Base-by-base conservation (phyloP, 1,140 invertebrate species). In the Seison nebaliae region DNA sequence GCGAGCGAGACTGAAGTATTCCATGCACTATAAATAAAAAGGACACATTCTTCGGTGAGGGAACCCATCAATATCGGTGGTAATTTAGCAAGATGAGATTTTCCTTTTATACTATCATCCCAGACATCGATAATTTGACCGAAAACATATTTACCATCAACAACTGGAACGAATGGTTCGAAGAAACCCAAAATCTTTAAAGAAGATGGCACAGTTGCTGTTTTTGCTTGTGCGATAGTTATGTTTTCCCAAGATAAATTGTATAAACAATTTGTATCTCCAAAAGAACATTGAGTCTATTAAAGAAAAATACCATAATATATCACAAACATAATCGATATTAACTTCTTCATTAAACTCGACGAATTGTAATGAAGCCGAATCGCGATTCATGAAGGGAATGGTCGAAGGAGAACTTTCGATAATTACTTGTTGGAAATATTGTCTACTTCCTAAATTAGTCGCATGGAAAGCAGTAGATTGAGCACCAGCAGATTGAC, bases 401-500 rank as follows among this genome's bases (percentile, higher is more conserved):
- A 39, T 39, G 2, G 37, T 17, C 29, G 33, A 16, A 6, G 37
- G 37, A 6, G 37, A 32, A 6, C 28, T 32, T 49, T 71, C 64
- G 43, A 70, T 47, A 17, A 70, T 68, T 8, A 63, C 67, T 42
- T 80, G 73, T 40, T 71, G 72, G 62, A 91, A 93, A 28, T 84
- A 67, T 47, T 80, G 71, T 44, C 76, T 63, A 47, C 60, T 68
- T 15, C 84, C 63, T 1, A 80, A 77, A 5, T 78, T 84, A 5
- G 94, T 60, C 30, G 91, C 64, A 61, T 91, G 83, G 49, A 91
- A 64, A 9, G 75, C 74, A 1, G 93, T 77, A 22, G 78, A 78
- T 5, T 78, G 78, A 1, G 80, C 81, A 7, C 86, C 84, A 7
- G 84, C 83, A 44, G 77, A 83, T 59, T 96, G 84, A 8, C 83